Percentiles rank a stretch among this genome's conserved stretches.
phyloP scores from a whole-genome alignment of 2,113 vertebrate genomes.

The Gallinago paraguaiae region DNA sequence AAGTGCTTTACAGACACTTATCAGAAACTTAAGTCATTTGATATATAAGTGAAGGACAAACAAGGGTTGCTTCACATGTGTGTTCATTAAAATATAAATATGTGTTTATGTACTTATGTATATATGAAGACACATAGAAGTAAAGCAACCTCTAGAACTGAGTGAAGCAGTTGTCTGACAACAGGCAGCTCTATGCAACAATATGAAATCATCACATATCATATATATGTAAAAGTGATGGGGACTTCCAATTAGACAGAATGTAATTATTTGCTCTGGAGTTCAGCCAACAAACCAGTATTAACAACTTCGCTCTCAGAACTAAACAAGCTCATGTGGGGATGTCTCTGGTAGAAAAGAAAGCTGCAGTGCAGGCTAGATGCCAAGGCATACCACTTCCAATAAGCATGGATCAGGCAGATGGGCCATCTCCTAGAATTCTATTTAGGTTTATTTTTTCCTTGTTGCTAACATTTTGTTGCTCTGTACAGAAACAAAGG shows the following conservation, averaged over 20 bases:
- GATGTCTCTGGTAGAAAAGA: neutral
- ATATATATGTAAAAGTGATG: neutral
- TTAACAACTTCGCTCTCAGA: neutral
- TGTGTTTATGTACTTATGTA: neutral
- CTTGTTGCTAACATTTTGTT: neutral
- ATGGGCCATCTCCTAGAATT: neutral
- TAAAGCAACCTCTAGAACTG: neutral
- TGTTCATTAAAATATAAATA: neutral
- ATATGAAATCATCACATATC: neutral
- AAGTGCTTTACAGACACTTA: neutral
- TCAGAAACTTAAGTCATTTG: neutral
- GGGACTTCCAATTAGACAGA: neutral
- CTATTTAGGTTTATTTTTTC: neutral
- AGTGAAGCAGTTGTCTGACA: neutral
- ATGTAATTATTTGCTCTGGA: neutral
- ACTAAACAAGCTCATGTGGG: neutral
- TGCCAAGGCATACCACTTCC: neutral
- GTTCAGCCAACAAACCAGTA: neutral
- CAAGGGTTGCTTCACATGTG: rapidly evolving
- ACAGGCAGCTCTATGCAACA: neutral
- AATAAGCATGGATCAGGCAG: neutral
- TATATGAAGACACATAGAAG: neutral
- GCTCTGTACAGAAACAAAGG: rapidly evolving
- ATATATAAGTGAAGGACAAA: neutral
- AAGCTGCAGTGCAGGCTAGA: neutral